Evolutionary conservation across 2,797 vertebrate genomes (phyloP), one percentile per base, ranked within the genome.

Genomic region (Falco naumanni): DNA sequence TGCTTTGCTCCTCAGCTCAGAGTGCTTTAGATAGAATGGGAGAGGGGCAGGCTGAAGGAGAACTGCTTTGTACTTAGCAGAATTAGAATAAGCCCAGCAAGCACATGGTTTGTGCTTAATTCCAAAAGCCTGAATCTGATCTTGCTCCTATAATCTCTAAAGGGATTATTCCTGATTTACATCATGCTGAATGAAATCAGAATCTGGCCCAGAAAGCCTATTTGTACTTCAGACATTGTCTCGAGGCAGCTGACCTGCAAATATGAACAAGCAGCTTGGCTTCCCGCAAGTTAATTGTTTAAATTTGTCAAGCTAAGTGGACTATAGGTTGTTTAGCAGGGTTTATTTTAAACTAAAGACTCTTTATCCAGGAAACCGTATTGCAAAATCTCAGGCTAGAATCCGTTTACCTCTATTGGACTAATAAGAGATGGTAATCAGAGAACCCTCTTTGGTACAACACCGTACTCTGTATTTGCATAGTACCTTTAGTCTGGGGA

Each of bases 11-110:
- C 70, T 68, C 41, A 33, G 43, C 48, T 90, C 83, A 47, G 25
- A 65, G 45, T 78, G 22, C 57, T 84, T 86, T 76, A 72, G 56
- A 50, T 20, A 70, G 75, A 65, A 54, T 10, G 31, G 24, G 34
- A 95, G 68, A 84, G 84, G 82, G 75, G 89, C 37, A 6, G 31
- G 37, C 61, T 70, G 92, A 93, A 91, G 94, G 89, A 94, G 87
- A 96, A 93, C 47, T 43, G 61, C 87, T 81, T 77, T 87, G 60
- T 93, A 51, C 72, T 92, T 94, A 92, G 78, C 53, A 77, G 92
- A 95, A 94, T 97, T 97, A 94, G 90, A 92, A 87, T 96, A 96
- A 96, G 59, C 87, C 69, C 71, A 87, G 61, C 87, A 45, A 94
- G 87, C 95, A 95, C 88, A 91, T 97, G 95, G 86, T 93, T 96